These are phyloP conservation scores for Drosophila hawaiiensis DNA, from an alignment of 2,888 invertebrate species.

Conservation along the genomic window DNA sequence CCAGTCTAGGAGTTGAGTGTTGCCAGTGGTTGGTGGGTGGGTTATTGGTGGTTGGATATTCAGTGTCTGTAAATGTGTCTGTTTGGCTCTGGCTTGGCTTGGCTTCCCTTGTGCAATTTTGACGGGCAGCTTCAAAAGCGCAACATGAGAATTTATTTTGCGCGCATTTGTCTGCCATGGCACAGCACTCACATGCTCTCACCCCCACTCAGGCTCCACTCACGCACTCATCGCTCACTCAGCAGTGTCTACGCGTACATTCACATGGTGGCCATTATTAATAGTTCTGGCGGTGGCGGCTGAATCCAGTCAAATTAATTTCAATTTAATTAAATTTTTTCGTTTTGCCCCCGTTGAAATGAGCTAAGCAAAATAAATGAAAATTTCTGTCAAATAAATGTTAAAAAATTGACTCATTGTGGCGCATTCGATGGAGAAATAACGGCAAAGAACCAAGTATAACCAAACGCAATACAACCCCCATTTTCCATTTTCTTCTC, in stretches of 20 bases:
- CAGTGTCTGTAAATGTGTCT: constrained; percentile 8
- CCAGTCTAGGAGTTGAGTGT: constrained; percentile 21
- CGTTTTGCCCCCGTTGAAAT: constrained; percentile 20
- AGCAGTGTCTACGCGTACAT: constrained; percentile 20
- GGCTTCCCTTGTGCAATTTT: constrained; percentile 64
- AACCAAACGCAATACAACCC: constrained; percentile 6
- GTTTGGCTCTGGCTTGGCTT: constrained; percentile 2
- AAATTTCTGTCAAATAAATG: constrained; percentile 80
- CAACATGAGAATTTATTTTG: constrained; percentile 78
- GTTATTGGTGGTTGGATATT: neutral
- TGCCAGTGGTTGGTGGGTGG: constrained; percentile 8
- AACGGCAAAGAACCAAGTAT: constrained; percentile 19
- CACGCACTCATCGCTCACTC: constrained; percentile 31
- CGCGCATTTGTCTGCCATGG: constrained; percentile 71
- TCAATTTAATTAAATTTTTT: constrained; percentile 79
- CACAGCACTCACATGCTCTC: constrained; percentile 47
- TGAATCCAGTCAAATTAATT: constrained; percentile 81
- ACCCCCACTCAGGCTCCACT: constrained; percentile 19
- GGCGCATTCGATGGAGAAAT: constrained; percentile 49
- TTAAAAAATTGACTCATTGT: constrained; percentile 82
- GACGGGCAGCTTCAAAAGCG: constrained; percentile 74
- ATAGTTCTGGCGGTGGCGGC: constrained; percentile 73
- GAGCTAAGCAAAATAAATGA: constrained; percentile 72
- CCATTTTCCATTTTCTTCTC: neutral
- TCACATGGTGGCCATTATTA: constrained; percentile 66